Conservation (phyloP, 2,888 invertebrate genomes). For the Cephonodes hylas region DNA sequence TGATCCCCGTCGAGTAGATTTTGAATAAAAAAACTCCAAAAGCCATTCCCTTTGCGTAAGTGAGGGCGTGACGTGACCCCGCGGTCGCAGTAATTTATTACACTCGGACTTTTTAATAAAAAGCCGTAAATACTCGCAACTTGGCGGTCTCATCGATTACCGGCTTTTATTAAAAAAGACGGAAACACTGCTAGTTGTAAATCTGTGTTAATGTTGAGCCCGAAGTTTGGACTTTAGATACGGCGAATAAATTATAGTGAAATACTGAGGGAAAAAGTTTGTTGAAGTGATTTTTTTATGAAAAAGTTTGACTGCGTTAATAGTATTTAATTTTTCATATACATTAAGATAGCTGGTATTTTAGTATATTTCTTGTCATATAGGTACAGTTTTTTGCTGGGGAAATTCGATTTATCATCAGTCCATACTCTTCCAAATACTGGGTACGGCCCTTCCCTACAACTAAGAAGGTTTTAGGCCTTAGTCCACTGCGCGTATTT, state of each 20-base stretch:
- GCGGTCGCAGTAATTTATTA: conserved; percentile 31
- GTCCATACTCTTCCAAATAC: too few species aligned
- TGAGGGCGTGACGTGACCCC: not conserved
- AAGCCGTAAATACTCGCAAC: conserved; percentile 31
- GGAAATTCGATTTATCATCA: too few species aligned
- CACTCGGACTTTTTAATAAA: conserved; percentile 42
- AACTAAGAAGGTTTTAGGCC: too few species aligned
- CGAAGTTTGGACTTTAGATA: not conserved
- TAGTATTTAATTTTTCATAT: not conserved
- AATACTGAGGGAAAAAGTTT: not conserved
- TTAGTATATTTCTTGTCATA: too few species aligned
- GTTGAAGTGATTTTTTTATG: not conserved
- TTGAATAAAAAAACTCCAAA: not conserved
- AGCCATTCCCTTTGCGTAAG: conserved; percentile 1
- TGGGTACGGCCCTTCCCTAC: too few species aligned
- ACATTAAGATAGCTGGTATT: too few species aligned
- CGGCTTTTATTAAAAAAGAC: conserved; percentile 16
- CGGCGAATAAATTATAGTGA: not conserved
- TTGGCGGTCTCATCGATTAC: conserved; percentile 13
- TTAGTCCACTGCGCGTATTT: too few species aligned
- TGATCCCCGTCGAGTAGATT: conserved; percentile 1
- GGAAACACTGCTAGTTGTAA: not conserved
- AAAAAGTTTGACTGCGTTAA: not conserved
- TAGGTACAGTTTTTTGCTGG: too few species aligned
- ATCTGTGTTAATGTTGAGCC: not conserved